These are phyloP conservation scores for Pectinophora gossypiella DNA, from an alignment of 1,140 invertebrate species.

Conservation along the genomic window DNA sequence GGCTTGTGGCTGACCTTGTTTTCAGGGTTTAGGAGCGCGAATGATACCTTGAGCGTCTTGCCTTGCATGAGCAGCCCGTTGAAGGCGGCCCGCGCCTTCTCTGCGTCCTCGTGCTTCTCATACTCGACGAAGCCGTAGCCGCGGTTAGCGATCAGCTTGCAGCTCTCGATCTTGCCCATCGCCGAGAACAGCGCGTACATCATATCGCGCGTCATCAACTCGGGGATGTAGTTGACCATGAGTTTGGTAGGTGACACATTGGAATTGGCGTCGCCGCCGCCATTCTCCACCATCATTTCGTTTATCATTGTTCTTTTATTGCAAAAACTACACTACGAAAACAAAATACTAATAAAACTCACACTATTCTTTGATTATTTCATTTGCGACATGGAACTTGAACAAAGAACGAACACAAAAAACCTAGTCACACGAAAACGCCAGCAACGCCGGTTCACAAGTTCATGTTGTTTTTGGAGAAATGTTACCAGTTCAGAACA, in stretches of 20 bases:
- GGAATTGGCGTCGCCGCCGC: slow-evolving; percentile 70
- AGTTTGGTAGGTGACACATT: slow-evolving; percentile 76
- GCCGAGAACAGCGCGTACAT: slow-evolving; percentile 73
- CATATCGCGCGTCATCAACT: slow-evolving; percentile 72
- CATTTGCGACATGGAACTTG: slow-evolving; percentile 61
- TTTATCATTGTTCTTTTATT: slow-evolving; percentile 59
- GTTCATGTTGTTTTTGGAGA: slow-evolving; percentile 64
- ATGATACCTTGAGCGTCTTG: slow-evolving; percentile 72
- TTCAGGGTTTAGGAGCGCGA: slow-evolving; percentile 71
- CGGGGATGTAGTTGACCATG: slow-evolving; percentile 75
- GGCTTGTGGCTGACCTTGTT: slow-evolving; percentile 69
- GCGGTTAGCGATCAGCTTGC: slow-evolving; percentile 68
- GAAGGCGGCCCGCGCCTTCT: slow-evolving; percentile 70
- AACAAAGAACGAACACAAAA: slow-evolving; percentile 67
- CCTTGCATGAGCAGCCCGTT: slow-evolving; percentile 72
- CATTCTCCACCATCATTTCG: slow-evolving; percentile 70
- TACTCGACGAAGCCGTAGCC: slow-evolving; percentile 74
- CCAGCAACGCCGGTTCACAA: slow-evolving; percentile 71
- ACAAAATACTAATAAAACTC: slow-evolving; percentile 66
- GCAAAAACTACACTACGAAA: slow-evolving; percentile 67
- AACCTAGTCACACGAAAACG: slow-evolving; percentile 59
- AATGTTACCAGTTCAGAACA: slow-evolving; percentile 55
- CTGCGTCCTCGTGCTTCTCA: slow-evolving; percentile 70
- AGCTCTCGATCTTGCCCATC: slow-evolving; percentile 71
- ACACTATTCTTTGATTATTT: slow-evolving; percentile 58